Evolutionary conservation across 1,140 invertebrate genomes (phyloP).

Genomic region (Bombus sylvicola): DNA sequence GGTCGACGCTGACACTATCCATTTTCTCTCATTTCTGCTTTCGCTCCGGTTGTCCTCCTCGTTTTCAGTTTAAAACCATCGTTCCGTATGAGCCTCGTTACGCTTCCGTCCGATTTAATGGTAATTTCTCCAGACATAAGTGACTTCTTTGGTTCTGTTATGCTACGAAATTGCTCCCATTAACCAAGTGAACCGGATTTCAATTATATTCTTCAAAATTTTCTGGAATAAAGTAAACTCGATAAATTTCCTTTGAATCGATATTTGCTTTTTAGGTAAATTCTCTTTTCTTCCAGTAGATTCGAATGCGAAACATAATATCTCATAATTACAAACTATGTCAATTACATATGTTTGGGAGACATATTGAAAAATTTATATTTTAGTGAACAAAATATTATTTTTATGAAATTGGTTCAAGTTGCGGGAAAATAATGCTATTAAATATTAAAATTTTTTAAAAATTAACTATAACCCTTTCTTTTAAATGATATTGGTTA

Average conservation of each 20-base stretch:
- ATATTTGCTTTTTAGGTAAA: not conserved
- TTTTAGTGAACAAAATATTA: too few relatives aligned
- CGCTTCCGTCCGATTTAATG: slow-evolving; percentile 12
- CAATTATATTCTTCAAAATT: not conserved
- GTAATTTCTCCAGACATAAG: slow-evolving; percentile 20
- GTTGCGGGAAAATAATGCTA: too few relatives aligned
- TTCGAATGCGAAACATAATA: too few relatives aligned
- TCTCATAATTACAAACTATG: too few relatives aligned
- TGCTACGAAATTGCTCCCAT: not conserved
- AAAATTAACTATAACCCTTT: too few relatives aligned
- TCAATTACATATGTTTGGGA: too few relatives aligned
- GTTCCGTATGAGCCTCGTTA: not conserved
- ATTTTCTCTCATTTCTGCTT: slow-evolving; percentile 28
- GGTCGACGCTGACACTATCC: slow-evolving; percentile 33
- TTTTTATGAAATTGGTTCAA: too few relatives aligned
- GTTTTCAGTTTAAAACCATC: slow-evolving; percentile 11
- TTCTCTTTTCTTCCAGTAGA: not conserved
- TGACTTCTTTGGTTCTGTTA: not conserved
- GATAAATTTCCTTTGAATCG: too few relatives aligned
- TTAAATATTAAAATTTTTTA: too few relatives aligned
- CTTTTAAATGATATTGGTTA: too few relatives aligned
- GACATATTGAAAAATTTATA: too few relatives aligned
- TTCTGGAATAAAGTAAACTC: too few relatives aligned
- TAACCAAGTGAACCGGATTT: not conserved
- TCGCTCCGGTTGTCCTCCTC: not conserved